phyloP scores from a whole-genome alignment of 2,113 vertebrate species.

The Petromus typicus region DNA sequence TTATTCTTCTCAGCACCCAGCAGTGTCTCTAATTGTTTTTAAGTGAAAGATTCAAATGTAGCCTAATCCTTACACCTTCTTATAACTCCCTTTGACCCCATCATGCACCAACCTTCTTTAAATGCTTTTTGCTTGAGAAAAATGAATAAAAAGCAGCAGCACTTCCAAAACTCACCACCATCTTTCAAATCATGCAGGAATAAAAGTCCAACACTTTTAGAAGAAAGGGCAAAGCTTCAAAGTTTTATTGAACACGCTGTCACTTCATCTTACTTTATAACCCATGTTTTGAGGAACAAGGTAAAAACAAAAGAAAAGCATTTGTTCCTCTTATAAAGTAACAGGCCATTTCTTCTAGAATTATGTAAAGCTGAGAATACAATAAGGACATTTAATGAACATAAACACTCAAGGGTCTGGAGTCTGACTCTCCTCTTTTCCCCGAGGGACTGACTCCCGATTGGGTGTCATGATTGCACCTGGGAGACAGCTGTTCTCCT shows the following conservation, averaged over 20 bases:
- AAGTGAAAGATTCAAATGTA: constrained; percentile 76
- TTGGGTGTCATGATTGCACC: background rate
- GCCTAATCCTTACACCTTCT: constrained; percentile 57
- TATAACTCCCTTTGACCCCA: constrained; percentile 17
- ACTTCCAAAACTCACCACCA: background rate
- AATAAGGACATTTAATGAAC: background rate
- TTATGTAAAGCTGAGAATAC: constrained; percentile 21
- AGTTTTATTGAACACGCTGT: background rate
- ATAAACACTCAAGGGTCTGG: background rate
- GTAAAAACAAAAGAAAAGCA: background rate
- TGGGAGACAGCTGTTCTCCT: background rate
- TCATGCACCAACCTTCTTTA: constrained; percentile 24
- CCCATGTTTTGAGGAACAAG: background rate
- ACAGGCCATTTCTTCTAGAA: background rate
- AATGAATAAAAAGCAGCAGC: constrained; percentile 18
- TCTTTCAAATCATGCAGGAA: constrained; percentile 17
- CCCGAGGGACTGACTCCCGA: background rate
- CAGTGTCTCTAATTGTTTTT: constrained; percentile 71
- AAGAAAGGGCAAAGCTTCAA: background rate
- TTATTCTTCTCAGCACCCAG: constrained; percentile 61
- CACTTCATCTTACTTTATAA: constrained; percentile 13
- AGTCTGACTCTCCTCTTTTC: background rate
- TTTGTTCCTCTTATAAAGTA: background rate
- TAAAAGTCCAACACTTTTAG: constrained; percentile 24
- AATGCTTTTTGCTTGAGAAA: constrained; percentile 9